Evolutionary conservation across 2,888 invertebrate genomes (phyloP).

Genomic region (Acanthopleura granulata): DNA sequence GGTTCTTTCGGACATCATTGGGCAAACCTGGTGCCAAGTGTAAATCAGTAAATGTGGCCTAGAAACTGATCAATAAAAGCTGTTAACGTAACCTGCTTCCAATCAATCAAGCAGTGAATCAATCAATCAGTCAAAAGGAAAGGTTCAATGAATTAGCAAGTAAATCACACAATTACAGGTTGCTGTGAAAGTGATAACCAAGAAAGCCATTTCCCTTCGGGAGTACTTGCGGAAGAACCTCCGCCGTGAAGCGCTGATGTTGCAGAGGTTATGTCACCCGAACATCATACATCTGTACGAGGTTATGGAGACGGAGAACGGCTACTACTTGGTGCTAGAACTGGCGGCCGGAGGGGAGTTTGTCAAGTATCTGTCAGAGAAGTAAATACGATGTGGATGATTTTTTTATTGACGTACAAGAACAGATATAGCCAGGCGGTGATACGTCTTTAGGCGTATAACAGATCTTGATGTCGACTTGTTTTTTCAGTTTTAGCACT

Average conservation of each 20-base stretch:
- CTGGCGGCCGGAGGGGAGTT: constrained; percentile 56
- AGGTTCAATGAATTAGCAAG: background rate
- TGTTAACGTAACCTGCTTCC: background rate
- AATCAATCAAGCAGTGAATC: no score
- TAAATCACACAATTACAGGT: constrained; percentile 42
- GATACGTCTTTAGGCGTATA: no score
- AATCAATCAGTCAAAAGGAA: no score
- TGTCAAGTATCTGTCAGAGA: constrained; percentile 50
- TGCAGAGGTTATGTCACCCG: constrained; percentile 59
- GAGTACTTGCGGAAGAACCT: constrained; percentile 56
- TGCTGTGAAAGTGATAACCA: constrained; percentile 63
- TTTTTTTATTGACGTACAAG: no score
- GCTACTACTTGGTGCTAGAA: constrained; percentile 63
- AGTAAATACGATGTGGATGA: constrained; percentile 39
- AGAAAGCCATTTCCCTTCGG: constrained; percentile 49
- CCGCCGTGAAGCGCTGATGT: constrained; percentile 58
- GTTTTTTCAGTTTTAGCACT: no score
- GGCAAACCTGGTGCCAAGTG: background rate
- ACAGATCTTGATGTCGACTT: no score
- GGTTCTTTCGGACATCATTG: no score
- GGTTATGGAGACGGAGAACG: constrained; percentile 64
- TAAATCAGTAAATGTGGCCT: background rate
- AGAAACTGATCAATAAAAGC: background rate
- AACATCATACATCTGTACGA: constrained; percentile 59
- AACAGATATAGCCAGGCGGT: no score